phyloP scores from a whole-genome alignment of 2,797 vertebrate species.

The Distichodus sexfasciatus region DNA sequence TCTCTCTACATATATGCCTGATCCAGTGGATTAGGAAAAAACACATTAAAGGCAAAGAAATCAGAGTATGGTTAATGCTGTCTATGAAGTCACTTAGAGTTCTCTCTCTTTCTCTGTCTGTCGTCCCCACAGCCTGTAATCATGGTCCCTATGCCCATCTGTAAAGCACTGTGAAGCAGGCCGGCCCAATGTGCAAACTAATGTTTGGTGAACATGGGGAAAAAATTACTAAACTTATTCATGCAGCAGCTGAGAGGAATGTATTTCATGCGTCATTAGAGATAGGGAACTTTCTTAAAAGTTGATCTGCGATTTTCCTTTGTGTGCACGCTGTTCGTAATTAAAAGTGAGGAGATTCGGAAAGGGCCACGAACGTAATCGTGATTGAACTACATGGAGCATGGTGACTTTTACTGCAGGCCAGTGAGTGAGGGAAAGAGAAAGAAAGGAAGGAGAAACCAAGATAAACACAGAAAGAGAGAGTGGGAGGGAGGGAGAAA shows the following conservation, averaged over 20 bases:
- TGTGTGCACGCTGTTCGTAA: conserved; percentile 49
- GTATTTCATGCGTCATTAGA: conserved; percentile 78
- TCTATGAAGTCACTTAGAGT: conserved; percentile 58
- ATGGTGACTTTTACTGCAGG: conserved; percentile 45
- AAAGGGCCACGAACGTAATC: conserved; percentile 54
- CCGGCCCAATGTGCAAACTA: conserved; percentile 87
- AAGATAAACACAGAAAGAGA: not conserved
- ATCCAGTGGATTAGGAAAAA: conserved; percentile 80
- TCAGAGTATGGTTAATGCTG: conserved; percentile 35
- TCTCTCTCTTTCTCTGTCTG: conserved; percentile 27
- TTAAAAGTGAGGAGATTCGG: conserved; percentile 47
- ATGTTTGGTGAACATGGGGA: conserved; percentile 87
- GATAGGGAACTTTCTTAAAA: conserved; percentile 57
- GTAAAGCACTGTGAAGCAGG: conserved; percentile 86
- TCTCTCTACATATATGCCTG: conserved; percentile 68
- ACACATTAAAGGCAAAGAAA: conserved; percentile 59
- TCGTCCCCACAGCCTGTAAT: conserved; percentile 86
- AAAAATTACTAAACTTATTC: conserved; percentile 84
- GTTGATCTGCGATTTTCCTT: conserved; percentile 33
- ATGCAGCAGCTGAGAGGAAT: conserved; percentile 83
- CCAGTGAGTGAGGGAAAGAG: not conserved
- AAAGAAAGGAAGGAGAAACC: conserved; percentile 27
- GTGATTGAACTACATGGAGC: conserved; percentile 51
- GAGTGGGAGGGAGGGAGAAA: conserved; percentile 52
- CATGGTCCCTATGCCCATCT: conserved; percentile 81